Evolutionary conservation across 2,113 vertebrate genomes (phyloP).

Genomic region (Alethe diademata): DNA sequence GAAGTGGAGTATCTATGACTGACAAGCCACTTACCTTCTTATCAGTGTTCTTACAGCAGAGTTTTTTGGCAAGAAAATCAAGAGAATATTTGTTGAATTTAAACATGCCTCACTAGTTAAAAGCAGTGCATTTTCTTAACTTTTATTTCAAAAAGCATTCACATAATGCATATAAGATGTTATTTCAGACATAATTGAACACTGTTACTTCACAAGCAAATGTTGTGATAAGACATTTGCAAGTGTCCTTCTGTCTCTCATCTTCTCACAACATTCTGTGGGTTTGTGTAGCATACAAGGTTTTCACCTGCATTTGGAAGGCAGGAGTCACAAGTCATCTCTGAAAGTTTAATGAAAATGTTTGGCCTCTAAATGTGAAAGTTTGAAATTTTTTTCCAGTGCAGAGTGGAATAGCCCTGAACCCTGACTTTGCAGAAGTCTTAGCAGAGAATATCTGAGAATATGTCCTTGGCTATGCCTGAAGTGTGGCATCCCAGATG

Average conservation of each 20-base stretch:
- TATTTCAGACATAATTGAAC: not conserved
- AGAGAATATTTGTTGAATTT: conserved; percentile 31
- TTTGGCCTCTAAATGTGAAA: not conserved
- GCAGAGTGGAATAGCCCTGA: not conserved
- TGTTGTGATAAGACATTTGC: not conserved
- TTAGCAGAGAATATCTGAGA: not conserved
- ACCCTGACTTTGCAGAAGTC: not conserved
- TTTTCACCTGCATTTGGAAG: not conserved
- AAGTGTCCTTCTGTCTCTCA: not conserved
- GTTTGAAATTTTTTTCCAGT: not conserved
- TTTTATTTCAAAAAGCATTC: not conserved
- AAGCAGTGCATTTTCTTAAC: conserved; percentile 2
- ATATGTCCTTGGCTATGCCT: not conserved
- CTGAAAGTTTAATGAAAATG: not conserved
- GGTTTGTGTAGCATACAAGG: not conserved
- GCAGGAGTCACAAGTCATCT: not conserved
- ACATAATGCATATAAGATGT: not conserved
- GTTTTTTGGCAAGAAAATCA: conserved; percentile 22
- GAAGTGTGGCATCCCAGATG: not conserved
- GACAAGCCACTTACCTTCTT: not conserved
- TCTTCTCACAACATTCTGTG: not conserved
- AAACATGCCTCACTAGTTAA: not conserved
- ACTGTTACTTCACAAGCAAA: not conserved
- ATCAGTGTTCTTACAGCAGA: not conserved
- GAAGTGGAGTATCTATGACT: not conserved